Base-by-base conservation (phyloP, 1,140 invertebrate genomes). In the Brachionus angularis region DNA sequence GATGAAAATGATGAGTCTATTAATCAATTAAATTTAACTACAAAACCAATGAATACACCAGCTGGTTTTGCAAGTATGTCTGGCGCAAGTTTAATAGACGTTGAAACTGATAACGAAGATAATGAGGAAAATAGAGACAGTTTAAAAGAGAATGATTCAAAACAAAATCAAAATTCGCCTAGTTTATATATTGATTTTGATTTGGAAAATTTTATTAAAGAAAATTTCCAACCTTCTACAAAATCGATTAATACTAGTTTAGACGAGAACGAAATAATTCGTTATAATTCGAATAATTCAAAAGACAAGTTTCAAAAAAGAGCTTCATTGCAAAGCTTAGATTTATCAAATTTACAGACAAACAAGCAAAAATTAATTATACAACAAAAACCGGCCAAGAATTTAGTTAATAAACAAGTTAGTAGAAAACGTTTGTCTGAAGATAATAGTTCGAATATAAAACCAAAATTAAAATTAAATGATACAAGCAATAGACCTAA, bases 391-490 rank as follows among this genome's bases (percentile, higher is more conserved):
- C n/a, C n/a, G n/a, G n/a, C n/a, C n/a, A n/a, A n/a, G n/a, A n/a
- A n/a, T n/a, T n/a, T n/a, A n/a, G n/a, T n/a, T n/a, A n/a, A n/a
- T n/a, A n/a, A n/a, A n/a, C n/a, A n/a, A n/a, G n/a, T n/a, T n/a
- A n/a, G n/a, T n/a, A n/a, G n/a, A n/a, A 58, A 58, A 36, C 34
- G 53, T 7, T 14, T 58, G 5, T 58, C 53, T 10, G 53, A 58
- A 21, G 53, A 58, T 14, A 58, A 58, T 39, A n/a, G n/a, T n/a
- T n/a, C n/a, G n/a, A n/a, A n/a, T n/a, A n/a, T n/a, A n/a, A n/a
- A n/a, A n/a, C n/a, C n/a, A n/a, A n/a, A n/a, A n/a, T 58, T 58
- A 39, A 58, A 58, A 39, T 23, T 58, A 29, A 53, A n/a, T 58
- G 8, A 5, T 14, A 1, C 31, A 5, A 2, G 31, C 5, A 58